These are phyloP conservation scores for Remorina albescens DNA, from an alignment of 2,797 vertebrate species.

Conservation along the genomic window DNA sequence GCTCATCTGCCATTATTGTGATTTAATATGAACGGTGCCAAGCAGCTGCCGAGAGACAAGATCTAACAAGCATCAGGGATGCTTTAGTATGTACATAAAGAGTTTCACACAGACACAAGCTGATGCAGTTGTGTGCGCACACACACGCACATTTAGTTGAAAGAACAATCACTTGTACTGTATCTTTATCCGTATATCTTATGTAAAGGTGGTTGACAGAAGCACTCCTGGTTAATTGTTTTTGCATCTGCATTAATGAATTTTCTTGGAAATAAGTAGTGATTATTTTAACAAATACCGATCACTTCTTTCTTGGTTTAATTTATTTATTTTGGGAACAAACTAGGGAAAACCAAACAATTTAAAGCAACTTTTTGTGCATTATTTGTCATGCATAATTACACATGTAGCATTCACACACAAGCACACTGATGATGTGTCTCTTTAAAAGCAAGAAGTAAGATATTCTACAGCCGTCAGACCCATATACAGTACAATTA, in stretches of 20 bases:
- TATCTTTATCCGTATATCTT: conserved; percentile 66
- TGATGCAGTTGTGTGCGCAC: conserved; percentile 31
- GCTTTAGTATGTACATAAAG: conserved; percentile 83
- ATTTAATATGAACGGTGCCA: conserved; percentile 82
- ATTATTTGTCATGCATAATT: too few relatives aligned
- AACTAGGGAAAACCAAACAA: conserved; percentile 32
- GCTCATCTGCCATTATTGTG: conserved; percentile 83
- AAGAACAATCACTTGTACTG: conserved; percentile 41
- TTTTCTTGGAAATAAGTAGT: conserved; percentile 75
- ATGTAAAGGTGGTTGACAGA: conserved; percentile 82
- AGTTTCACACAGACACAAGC: conserved; percentile 68
- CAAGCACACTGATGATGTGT: not conserved
- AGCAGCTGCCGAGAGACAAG: conserved; percentile 77
- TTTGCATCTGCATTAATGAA: conserved; percentile 83
- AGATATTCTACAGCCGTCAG: conserved; percentile 11
- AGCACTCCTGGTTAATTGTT: conserved; percentile 67
- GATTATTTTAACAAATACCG: conserved; percentile 88
- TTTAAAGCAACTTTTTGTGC: conserved; percentile 11
- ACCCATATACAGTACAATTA: conserved; percentile 1
- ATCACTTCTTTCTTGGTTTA: conserved; percentile 77
- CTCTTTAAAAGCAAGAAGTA: conserved; percentile 23
- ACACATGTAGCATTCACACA: conserved; percentile 17
- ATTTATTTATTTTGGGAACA: conserved; percentile 31
- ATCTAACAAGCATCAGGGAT: conserved; percentile 83
- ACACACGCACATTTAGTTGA: conserved; percentile 54